Evolutionary conservation across 2,113 vertebrate species (phyloP).

Genomic region (Oplegnathus fasciatus): DNA sequence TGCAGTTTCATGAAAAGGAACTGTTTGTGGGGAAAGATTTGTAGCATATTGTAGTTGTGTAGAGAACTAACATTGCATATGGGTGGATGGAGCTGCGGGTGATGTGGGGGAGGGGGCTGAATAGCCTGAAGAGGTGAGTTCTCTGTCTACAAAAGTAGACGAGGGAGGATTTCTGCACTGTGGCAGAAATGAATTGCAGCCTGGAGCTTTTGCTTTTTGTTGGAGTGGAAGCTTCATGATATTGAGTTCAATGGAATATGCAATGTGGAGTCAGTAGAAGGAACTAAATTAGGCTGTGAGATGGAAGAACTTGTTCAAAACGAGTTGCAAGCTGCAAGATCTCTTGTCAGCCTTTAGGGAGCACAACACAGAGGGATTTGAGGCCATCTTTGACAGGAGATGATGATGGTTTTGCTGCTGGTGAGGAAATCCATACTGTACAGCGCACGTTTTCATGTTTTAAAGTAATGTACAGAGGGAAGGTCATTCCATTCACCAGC

Average conservation of each 20-base stretch:
- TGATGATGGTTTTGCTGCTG: conserved; percentile 10
- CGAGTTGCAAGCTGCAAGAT: conserved; percentile 22
- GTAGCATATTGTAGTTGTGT: background rate
- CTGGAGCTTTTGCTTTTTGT: background rate
- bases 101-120: background rate
- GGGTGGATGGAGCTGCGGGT: background rate
- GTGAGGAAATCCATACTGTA: background rate
- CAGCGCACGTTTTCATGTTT: background rate
- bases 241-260: conserved; percentile 16
- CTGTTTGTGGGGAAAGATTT: background rate
- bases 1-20: background rate
- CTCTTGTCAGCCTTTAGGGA: conserved; percentile 8
- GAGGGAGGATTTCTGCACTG: conserved; percentile 10
- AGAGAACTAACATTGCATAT: background rate
- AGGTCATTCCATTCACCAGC: background rate
- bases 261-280: conserved; percentile 23
- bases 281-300: conserved; percentile 36
- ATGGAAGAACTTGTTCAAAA: conserved; percentile 46
- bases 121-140: conserved; percentile 15
- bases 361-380: background rate
- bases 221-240: conserved; percentile 9
- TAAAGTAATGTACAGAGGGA: background rate
- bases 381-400: conserved; percentile 7
- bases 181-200: conserved; percentile 10
- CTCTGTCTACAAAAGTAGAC: background rate